Conservation (phyloP, 2,113 vertebrate species). For the Tonatia bakeri region DNA sequence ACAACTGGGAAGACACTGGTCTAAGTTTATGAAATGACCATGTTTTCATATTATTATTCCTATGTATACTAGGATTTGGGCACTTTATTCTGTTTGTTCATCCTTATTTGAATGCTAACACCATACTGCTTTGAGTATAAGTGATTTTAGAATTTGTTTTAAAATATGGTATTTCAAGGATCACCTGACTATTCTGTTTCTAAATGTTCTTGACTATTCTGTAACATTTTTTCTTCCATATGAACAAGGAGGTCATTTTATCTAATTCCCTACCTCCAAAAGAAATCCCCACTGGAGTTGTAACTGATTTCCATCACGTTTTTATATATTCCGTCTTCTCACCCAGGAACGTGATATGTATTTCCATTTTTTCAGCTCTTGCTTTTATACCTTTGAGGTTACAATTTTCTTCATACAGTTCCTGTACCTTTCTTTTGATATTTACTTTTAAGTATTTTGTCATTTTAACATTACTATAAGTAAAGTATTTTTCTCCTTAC, state of each 20-base stretch:
- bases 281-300: background rate
- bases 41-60: background rate
- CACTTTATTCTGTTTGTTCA: background rate
- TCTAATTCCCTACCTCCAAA: background rate
- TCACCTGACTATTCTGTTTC: background rate
- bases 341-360: background rate
- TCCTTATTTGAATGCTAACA: background rate
- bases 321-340: background rate
- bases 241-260: background rate
- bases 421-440: background rate
- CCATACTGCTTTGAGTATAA: background rate
- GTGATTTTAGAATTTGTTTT: constrained; percentile 2
- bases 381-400: background rate
- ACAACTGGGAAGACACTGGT: background rate
- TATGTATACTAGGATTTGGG: background rate
- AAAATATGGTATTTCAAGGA: background rate
- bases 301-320: background rate
- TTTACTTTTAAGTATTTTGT: background rate
- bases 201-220: background rate
- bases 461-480: background rate
- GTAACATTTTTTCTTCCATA: background rate
- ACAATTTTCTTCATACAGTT: background rate
- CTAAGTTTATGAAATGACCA: background rate
- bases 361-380: background rate
- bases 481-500: background rate